Evolutionary conservation across 2,888 invertebrate genomes (phyloP).

Genomic region (Zaprionus obscuricornis): DNA sequence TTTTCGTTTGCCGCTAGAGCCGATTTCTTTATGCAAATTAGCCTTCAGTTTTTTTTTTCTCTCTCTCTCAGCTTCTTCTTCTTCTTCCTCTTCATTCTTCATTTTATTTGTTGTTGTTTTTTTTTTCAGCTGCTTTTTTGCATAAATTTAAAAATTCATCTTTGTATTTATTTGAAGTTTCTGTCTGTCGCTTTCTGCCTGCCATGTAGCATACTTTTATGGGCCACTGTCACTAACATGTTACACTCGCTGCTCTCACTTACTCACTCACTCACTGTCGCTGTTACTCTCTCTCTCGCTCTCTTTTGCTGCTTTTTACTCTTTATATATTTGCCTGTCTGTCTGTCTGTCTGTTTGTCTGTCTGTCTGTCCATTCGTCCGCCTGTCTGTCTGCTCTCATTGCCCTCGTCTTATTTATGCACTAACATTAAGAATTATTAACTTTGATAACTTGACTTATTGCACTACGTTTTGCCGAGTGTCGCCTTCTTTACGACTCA

Average conservation of each 20-base stretch:
- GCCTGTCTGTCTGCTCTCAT: slow-evolving; percentile 28
- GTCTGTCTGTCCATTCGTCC: too few species aligned
- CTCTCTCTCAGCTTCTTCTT: neutral
- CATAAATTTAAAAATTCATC: slow-evolving; percentile 71
- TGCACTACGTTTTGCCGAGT: slow-evolving; percentile 51
- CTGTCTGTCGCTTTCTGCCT: slow-evolving; percentile 22
- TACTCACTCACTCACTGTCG: neutral
- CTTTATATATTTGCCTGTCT: neutral
- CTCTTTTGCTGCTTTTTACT: neutral
- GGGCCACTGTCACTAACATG: slow-evolving; percentile 59
- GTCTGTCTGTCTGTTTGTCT: neutral
- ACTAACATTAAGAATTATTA: slow-evolving; percentile 78
- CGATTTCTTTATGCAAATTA: slow-evolving; percentile 77
- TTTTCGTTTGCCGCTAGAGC: slow-evolving; percentile 51
- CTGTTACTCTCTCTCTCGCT: neutral
- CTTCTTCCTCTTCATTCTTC: neutral
- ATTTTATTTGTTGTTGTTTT: slow-evolving; percentile 27
- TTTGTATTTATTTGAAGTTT: slow-evolving; percentile 60
- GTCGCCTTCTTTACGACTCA: neutral
- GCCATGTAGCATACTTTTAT: slow-evolving; percentile 56
- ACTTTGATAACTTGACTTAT: slow-evolving; percentile 76
- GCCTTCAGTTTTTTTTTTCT: slow-evolving; percentile 45
- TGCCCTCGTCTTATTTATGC: slow-evolving; percentile 69
- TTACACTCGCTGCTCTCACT: slow-evolving; percentile 12
- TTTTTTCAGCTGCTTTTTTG: slow-evolving; percentile 47